Conservation (phyloP, 1,140 invertebrate genomes). For the Sitobion miscanthi region DNA sequence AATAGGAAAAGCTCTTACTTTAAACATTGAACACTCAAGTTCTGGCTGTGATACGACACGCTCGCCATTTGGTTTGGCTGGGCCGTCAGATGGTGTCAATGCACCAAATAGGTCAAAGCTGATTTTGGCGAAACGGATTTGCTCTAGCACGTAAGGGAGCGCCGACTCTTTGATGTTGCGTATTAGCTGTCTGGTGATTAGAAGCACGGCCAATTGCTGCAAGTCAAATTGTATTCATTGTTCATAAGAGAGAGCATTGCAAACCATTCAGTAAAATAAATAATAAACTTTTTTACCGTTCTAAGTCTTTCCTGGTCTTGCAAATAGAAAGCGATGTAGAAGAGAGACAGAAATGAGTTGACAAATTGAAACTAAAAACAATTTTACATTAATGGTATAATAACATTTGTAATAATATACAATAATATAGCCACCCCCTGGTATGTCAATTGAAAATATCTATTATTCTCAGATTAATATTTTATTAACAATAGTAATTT, state of each 20-base stretch:
- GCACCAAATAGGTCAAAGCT: slow-evolving; percentile 85
- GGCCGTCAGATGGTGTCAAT: slow-evolving; percentile 74
- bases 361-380: slow-evolving; percentile 92
- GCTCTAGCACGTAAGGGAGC: slow-evolving; percentile 84
- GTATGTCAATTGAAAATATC: not conserved
- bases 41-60: slow-evolving; percentile 86
- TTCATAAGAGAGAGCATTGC: too few species aligned
- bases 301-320: slow-evolving; percentile 95
- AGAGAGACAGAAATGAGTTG: slow-evolving; percentile 95
- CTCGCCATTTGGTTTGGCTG: slow-evolving; percentile 61
- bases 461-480: not conserved
- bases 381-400: slow-evolving; percentile 46
- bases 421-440: too few species aligned
- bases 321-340: slow-evolving; percentile 97
- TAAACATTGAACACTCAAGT: slow-evolving; percentile 87
- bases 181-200: slow-evolving; percentile 93
- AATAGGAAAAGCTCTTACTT: slow-evolving; percentile 67
- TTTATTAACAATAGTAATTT: not conserved
- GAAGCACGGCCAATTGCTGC: slow-evolving; percentile 91
- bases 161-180: slow-evolving; percentile 93
- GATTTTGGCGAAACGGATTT: slow-evolving; percentile 77
- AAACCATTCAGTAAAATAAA: slow-evolving; percentile 59
- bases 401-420: too few species aligned
- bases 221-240: not conserved
- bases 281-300: slow-evolving; percentile 74